These are phyloP conservation scores for Catharus ustulatus DNA, from an alignment of 2,797 vertebrate species.

Conservation along the genomic window DNA sequence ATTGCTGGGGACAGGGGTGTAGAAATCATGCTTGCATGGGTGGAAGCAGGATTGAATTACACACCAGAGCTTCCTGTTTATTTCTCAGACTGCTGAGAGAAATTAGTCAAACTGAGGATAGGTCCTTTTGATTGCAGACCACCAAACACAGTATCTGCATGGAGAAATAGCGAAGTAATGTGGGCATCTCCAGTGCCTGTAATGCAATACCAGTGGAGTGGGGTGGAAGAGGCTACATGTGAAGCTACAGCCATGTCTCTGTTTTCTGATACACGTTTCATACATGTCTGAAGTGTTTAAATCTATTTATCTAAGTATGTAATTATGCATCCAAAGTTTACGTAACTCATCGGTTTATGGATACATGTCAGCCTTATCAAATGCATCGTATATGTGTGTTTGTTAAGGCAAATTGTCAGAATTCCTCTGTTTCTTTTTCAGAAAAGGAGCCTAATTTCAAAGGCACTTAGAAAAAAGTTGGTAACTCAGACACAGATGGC, in stretches of 20 bases:
- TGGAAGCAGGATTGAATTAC: background rate
- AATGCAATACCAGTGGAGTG: background rate
- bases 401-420: constrained; percentile 8
- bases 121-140: background rate
- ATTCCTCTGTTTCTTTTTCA: background rate
- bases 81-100: background rate
- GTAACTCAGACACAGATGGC: constrained; percentile 54
- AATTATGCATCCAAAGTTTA: background rate
- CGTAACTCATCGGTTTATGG: background rate
- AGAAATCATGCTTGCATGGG: background rate
- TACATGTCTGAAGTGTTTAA: background rate
- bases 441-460: constrained; percentile 15
- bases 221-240: background rate
- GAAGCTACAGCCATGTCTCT: background rate
- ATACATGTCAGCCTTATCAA: background rate
- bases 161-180: background rate
- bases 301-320: background rate
- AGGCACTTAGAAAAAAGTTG: constrained; percentile 1
- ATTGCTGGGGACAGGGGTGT: background rate
- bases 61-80: background rate
- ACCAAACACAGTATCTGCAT: background rate
- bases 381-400: background rate
- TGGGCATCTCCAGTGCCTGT: background rate
- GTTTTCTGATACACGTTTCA: background rate
- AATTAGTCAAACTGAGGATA: background rate